phyloP scores from a whole-genome alignment of 2,888 invertebrate genomes.

The Flabesymbios commensalis region DNA sequence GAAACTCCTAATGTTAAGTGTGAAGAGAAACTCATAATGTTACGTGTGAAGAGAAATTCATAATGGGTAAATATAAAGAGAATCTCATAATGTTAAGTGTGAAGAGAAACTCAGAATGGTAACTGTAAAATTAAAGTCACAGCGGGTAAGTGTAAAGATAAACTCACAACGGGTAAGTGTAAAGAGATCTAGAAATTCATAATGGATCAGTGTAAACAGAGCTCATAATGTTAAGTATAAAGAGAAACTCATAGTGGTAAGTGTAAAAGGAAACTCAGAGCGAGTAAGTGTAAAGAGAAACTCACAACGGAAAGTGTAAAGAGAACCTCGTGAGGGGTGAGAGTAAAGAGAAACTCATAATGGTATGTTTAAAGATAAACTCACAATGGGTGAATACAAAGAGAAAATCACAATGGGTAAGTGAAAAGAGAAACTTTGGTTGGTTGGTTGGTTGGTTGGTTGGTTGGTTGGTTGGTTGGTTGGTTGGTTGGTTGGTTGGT shows the following conservation, averaged over 20 bases:
- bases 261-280: slow-evolving; percentile 85
- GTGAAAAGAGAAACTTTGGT: neutral
- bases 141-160: slow-evolving; percentile 72
- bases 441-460: too few species aligned
- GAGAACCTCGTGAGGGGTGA: neutral
- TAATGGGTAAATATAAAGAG: slow-evolving; percentile 72
- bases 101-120: too few species aligned
- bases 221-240: slow-evolving; percentile 80
- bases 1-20: neutral
- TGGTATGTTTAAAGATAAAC: too few species aligned
- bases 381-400: too few species aligned
- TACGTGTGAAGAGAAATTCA: too few species aligned
- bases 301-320: neutral
- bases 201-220: too few species aligned
- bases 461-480: too few species aligned
- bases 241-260: neutral
- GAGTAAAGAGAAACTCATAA: slow-evolving; percentile 82
- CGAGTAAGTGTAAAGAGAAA: slow-evolving; percentile 67
- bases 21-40: too few species aligned
- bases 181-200: too few species aligned
- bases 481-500: too few species aligned
- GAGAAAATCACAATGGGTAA: slow-evolving; percentile 87
- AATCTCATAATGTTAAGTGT: neutral
- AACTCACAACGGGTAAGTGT: neutral
- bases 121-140: too few species aligned